These are phyloP conservation scores for Ophioninae sp. DNA, from an alignment of 2,888 invertebrate species.

Conservation along the genomic window DNA sequence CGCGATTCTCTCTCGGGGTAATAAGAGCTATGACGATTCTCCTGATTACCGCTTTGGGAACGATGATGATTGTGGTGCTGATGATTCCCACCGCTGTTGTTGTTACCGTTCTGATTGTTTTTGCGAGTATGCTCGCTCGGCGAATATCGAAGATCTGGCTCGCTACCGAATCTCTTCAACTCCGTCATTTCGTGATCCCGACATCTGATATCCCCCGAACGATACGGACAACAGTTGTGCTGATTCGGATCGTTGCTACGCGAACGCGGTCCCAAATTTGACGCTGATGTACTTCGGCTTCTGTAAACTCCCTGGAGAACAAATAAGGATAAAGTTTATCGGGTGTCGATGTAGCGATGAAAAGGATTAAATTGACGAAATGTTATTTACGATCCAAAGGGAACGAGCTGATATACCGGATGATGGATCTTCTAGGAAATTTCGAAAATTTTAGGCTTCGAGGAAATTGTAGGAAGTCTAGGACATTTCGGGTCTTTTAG, in stretches of 20 bases:
- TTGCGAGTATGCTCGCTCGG: constrained; percentile 59
- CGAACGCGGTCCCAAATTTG: constrained; percentile 68
- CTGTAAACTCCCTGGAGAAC: constrained; percentile 70
- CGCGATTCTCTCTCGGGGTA: constrained; percentile 80
- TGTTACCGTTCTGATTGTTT: constrained; percentile 44
- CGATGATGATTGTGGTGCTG: neutral
- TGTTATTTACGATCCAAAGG: neutral
- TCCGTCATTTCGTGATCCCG: constrained; percentile 76
- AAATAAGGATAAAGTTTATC: constrained; percentile 1
- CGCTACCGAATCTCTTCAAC: constrained; percentile 87
- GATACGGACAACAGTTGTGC: constrained; percentile 67
- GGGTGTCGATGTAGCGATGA: neutral
- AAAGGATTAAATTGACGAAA: neutral
- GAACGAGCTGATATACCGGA: neutral
- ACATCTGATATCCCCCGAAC: constrained; percentile 70
- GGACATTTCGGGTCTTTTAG: no score
- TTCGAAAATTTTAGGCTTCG: no score
- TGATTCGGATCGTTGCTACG: constrained; percentile 64
- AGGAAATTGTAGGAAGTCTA: no score
- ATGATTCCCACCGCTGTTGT: constrained; percentile 47
- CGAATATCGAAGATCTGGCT: constrained; percentile 85
- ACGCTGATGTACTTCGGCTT: constrained; percentile 72
- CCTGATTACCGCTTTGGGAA: constrained; percentile 35
- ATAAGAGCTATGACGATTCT: constrained; percentile 67
- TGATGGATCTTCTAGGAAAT: neutral